Evolutionary conservation across 1,140 invertebrate genomes (phyloP).

Genomic region (Danaus plexippus): DNA sequence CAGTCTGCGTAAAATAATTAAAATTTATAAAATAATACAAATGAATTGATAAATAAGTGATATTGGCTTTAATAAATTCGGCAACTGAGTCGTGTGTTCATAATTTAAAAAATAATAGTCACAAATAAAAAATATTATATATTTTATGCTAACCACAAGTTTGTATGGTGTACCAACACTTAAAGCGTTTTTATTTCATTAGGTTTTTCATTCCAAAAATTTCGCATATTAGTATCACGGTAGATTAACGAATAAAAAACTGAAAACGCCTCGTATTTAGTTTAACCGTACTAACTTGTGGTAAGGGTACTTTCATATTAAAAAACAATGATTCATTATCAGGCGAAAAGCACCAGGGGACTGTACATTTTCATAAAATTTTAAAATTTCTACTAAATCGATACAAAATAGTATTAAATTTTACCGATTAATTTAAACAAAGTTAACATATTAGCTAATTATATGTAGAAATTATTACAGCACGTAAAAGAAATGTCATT

Average conservation of each 20-base stretch:
- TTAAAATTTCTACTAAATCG: constrained; percentile 15
- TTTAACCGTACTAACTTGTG: background rate
- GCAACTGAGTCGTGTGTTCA: no score
- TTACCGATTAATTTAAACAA: constrained; percentile 15
- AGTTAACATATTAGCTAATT: constrained; percentile 12
- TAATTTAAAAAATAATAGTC: no score
- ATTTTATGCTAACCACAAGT: no score
- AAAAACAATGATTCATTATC: constrained; percentile 14
- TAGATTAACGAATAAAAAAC: constrained; percentile 20
- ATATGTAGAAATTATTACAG: constrained; percentile 8
- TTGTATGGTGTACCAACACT: no score
- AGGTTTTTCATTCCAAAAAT: constrained; percentile 19
- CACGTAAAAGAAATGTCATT: constrained; percentile 6
- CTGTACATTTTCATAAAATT: constrained; percentile 14
- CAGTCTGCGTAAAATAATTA: constrained; percentile 15
- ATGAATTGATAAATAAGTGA: no score
- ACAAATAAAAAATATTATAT: no score
- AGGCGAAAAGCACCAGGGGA: constrained; percentile 6
- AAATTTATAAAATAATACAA: constrained; percentile 13
- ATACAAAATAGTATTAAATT: constrained; percentile 6
- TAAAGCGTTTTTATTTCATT: constrained; percentile 13
- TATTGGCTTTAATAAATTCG: no score
- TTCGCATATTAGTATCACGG: constrained; percentile 19
- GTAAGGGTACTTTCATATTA: constrained; percentile 5
- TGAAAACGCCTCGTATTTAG: constrained; percentile 13